A percentile compares a stretch with the other conserved stretches of the same genome.
Conservation (phyloP, 2,113 vertebrate species). For the Barnardius zonarius region DNA sequence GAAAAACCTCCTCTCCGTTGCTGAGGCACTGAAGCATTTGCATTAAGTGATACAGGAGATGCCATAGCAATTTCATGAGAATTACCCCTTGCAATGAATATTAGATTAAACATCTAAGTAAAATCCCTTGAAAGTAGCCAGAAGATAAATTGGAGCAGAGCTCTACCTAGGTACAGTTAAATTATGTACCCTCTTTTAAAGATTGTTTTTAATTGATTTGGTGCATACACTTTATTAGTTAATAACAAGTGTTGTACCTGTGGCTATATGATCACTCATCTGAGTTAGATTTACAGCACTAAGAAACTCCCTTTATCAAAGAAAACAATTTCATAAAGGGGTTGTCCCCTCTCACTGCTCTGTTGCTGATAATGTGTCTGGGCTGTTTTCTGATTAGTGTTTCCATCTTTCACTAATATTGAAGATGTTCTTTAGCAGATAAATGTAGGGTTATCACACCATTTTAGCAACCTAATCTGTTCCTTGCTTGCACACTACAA, state of each 20-base stretch:
- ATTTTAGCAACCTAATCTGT: conserved; percentile 30
- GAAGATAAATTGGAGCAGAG: conserved; percentile 72
- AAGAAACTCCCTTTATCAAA: conserved; percentile 62
- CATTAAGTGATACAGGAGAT: conserved; percentile 70
- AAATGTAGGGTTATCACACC: conserved; percentile 34
- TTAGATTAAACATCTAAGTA: conserved; percentile 74
- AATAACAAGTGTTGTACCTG: conserved; percentile 71
- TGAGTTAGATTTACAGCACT: conserved; percentile 68
- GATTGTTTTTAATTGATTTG: conserved; percentile 79
- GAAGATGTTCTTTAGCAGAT: conserved; percentile 35
- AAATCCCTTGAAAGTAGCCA: conserved; percentile 69
- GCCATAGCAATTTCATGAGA: conserved; percentile 72
- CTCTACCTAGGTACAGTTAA: conserved; percentile 64
- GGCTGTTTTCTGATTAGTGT: conserved; percentile 72
- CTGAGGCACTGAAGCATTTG: conserved; percentile 67
- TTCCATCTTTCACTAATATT: conserved; percentile 24
- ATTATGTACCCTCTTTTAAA: conserved; percentile 74
- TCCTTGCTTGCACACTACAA: neutral
- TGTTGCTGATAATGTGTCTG: conserved; percentile 63
- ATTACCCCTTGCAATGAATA: conserved; percentile 73
- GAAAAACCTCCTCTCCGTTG: conserved; percentile 66
- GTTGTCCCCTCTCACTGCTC: conserved; percentile 61
- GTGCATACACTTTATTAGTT: conserved; percentile 71
- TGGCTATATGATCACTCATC: conserved; percentile 62
- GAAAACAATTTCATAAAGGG: conserved; percentile 72